Evolutionary conservation across 2,113 vertebrate species (phyloP), one percentile per base, ranked within the genome.

Genomic region (Myiagra hebetior): DNA sequence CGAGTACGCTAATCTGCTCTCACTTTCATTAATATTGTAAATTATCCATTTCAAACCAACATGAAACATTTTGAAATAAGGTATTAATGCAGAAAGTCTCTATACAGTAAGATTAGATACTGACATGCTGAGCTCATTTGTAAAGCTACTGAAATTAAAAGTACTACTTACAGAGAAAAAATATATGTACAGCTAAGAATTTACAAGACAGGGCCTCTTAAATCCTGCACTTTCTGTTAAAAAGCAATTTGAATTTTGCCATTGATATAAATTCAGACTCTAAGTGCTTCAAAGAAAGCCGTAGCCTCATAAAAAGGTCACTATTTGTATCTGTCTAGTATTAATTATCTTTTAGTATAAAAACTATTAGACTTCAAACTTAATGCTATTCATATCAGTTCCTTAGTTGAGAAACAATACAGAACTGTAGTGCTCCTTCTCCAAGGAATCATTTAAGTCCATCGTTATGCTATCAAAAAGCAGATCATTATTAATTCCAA

Each of bases 1-100:
- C 10, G 16, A 95, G 78, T 77, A 96, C 64, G 93, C 83, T 93
- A 95, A 97, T 97, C 88, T 96, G 91, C 83, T 93, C 89, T 92
- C 74, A 69, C 81, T 95, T 68, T 95, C 89, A 97, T 97, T 97
- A 96, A 86, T 89, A 86, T 55, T 93, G 11, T 39, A 95, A 96
- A 97, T 97, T 91, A 97, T 88, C 79, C 65, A 92, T 72, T 91
- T 92, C 86, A 84, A 91, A 85, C 41, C 44, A 94, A 91, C 93
- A 91, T 21, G 83, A 96, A 96, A 93, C 82, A 10, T 89, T 97
- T 72, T 94, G 82, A 95, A 96, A 92, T 75, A 90, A 90, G 60
- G 84, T 85, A 96, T 76, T 87, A 93, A 85, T 44, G 79, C 60
- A 91, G 56, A n/a, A 69, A 79, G 60, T 82, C 65, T 79, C 70